Percentiles rank a stretch among this genome's conserved stretches.
Evolutionary conservation across 1,140 invertebrate genomes (phyloP).

Genomic region (silkworm (Bombyx mori)): DNA sequence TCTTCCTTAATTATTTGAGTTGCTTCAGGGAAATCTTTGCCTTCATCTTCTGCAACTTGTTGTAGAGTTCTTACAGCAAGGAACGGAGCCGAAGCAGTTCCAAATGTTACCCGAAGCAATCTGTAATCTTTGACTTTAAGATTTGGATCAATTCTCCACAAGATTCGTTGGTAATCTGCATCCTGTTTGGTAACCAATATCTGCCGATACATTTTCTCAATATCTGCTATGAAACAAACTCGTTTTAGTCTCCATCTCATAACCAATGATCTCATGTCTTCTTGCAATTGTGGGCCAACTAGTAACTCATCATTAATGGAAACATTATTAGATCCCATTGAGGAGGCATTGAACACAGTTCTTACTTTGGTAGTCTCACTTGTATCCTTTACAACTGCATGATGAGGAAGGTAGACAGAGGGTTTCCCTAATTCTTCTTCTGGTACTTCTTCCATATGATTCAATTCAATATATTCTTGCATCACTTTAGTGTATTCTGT

Average conservation of each 20-base stretch:
- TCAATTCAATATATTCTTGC: not conserved
- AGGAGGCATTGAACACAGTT: slow-evolving; percentile 1
- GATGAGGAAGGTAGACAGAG: too few relatives aligned
- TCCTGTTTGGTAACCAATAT: slow-evolving; percentile 31
- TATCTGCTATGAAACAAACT: slow-evolving; percentile 11
- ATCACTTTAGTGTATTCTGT: too few relatives aligned
- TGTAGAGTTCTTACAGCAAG: slow-evolving; percentile 27
- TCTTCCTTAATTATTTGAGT: slow-evolving; percentile 3
- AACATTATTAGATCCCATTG: not conserved
- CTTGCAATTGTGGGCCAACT: not conserved
- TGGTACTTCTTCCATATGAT: not conserved
- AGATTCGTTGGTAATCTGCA: slow-evolving; percentile 35
- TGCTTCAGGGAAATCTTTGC: slow-evolving; percentile 7
- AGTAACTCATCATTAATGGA: slow-evolving; percentile 2
- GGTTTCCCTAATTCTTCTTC: too few relatives aligned
- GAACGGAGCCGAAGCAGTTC: slow-evolving; percentile 26
- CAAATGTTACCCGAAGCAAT: slow-evolving; percentile 32
- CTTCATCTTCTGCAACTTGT: slow-evolving; percentile 28
- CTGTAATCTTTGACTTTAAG: slow-evolving; percentile 17
- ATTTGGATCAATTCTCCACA: slow-evolving; percentile 27
- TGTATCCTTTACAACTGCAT: too few relatives aligned
- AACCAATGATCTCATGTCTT: not conserved
- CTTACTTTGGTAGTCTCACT: too few relatives aligned
- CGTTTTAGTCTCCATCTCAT: not conserved
- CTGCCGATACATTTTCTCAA: slow-evolving; percentile 52